Base-by-base conservation (phyloP, 2,113 vertebrate species). In the Triplophysa rosa region DNA sequence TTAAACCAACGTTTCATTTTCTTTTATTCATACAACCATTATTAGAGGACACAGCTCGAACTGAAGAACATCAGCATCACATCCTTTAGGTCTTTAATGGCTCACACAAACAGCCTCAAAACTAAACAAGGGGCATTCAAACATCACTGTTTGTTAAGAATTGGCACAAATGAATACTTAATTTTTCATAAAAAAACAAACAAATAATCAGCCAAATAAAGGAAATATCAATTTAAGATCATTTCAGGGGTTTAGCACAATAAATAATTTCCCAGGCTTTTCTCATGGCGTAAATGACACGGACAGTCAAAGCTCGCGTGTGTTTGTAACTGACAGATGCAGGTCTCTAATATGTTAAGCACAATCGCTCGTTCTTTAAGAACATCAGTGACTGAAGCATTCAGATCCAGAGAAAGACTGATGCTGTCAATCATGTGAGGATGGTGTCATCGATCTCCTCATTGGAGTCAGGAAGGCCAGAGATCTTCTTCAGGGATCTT, bases 401-500 rank as follows among this genome's bases (percentile, higher is more conserved):
- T 56, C 54, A 47, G 9, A 62, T 82, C 62, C 56, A 33, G 52
- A n/a, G 11, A 40, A 61, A 69, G 54, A 10, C 68, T 71, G 82
- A 87, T 72, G 75, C 29, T 45, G 67, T 86, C 73, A n/a, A 88
- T 98, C 95, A 99, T 85, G 96, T 98, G 82, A 99, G 92, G 83
- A 99, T 97, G 58, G 96, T 99, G 89, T 99, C 98, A 0, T 99
- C 98, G 0, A 99, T 95, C 86, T 97, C 97, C 90, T 99, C 98
- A 2, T 87, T 91, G 13, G 95, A 96, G 90, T 99, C 98, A 0
- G 92, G 91, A 86, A 93, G 93, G 84, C 92, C 85, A 66, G 95
- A 93, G 42, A 99, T 95, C 90, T 97, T 99, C 92, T 94, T 95
- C 88, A 99, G 89, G n/a, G 96, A 98, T 17, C 97, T 91, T 58